Evolutionary conservation across 2,113 vertebrate genomes (phyloP).

Genomic region (Protobothrops mucrosquamatus): DNA sequence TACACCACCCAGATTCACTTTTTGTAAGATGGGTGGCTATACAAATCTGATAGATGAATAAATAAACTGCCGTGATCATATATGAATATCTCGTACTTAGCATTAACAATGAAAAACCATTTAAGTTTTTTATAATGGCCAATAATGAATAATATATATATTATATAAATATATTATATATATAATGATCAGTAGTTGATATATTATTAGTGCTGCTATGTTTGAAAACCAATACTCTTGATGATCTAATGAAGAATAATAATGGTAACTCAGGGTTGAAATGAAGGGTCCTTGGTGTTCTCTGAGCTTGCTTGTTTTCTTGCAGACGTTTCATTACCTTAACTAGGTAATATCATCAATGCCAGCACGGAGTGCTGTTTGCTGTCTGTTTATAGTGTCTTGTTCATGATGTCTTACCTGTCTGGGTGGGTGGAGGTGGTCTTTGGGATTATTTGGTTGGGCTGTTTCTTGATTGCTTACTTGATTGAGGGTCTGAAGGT

Average conservation of each 20-base stretch:
- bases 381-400: background rate
- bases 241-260: background rate
- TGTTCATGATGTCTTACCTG: background rate
- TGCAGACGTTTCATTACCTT: background rate
- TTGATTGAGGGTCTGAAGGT: too few relatives aligned
- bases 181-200: background rate
- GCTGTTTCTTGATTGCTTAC: too few relatives aligned
- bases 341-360: background rate
- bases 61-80: background rate
- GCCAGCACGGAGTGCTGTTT: background rate
- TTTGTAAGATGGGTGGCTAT: background rate
- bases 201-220: background rate
- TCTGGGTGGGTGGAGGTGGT: background rate
- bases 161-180: background rate
- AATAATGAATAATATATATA: background rate
- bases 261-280: background rate
- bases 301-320: background rate
- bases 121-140: background rate
- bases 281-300: background rate
- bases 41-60: background rate
- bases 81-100: background rate
- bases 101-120: background rate
- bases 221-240: background rate
- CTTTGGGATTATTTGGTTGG: background rate
- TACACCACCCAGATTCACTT: background rate